Percentiles rank a stretch among this genome's conserved stretches.
Conservation (phyloP, 2,113 vertebrate species). For the Hippolais icterina region DNA sequence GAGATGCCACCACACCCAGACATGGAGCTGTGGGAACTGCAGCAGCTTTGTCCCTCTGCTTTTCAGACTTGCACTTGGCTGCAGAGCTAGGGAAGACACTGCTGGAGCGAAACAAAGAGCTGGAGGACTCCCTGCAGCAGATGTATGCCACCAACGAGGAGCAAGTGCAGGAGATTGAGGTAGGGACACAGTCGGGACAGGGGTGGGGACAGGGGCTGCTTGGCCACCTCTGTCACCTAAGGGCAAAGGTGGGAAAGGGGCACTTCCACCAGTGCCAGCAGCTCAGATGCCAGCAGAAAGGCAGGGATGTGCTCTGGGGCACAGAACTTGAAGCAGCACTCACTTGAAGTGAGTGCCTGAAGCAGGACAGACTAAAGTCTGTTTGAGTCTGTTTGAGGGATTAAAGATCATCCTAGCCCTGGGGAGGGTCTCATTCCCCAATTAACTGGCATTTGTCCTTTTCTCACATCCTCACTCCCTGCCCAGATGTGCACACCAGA, state of each 20-base stretch:
- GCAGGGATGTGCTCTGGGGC: background rate
- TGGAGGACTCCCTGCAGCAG: slow-evolving; percentile 95
- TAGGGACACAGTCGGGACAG: background rate
- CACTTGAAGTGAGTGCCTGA: background rate
- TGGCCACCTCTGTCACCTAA: accelerated
- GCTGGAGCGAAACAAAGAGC: slow-evolving; percentile 95
- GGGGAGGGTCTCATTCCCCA: background rate
- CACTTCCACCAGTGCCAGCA: background rate
- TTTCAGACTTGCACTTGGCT: slow-evolving; percentile 87
- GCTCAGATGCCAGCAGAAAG: background rate
- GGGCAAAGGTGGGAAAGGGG: background rate
- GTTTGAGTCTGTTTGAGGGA: background rate
- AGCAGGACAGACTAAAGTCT: background rate
- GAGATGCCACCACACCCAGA: background rate
- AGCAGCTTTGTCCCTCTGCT: slow-evolving; percentile 1
- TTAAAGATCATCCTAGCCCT: background rate
- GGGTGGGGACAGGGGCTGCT: background rate
- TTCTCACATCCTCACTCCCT: background rate
- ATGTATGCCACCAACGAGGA: slow-evolving; percentile 97
- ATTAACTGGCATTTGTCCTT: background rate
- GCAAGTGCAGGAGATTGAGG: slow-evolving; percentile 97
- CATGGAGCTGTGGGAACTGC: accelerated
- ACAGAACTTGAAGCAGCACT: background rate
- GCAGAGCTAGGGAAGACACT: slow-evolving; percentile 96
- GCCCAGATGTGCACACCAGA: background rate